Evolutionary conservation across 2,797 vertebrate genomes (phyloP), one percentile per base, ranked within the genome.

Genomic region (Stomatorhinus walkeri): DNA sequence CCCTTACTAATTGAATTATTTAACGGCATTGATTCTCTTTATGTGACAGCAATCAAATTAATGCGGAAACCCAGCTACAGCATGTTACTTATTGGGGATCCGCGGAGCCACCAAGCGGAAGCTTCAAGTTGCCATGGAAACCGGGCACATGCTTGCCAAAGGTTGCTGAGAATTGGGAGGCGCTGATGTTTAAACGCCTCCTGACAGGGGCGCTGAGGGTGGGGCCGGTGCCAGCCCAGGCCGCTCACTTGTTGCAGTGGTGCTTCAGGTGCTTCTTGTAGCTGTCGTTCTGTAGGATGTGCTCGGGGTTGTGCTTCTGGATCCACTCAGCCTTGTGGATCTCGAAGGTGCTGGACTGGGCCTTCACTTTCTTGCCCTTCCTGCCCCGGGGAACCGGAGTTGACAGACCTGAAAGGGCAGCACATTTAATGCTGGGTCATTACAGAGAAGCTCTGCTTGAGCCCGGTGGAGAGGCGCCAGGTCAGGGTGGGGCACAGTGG

Each of bases 181-280:
- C 32, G 12, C 32, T 40, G 68, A 36, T 76, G 32, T 76, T 76
- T 16, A 76, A 36, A 76, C 0, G 68, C 68, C 68, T 76, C 32
- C 32, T 6, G 68, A 76, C 68, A 36, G 68, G 68, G 68, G 32
- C 14, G 3, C 24, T 1, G 24, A 28, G 22, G 61, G 83, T 22
- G 1, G n/a, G 51, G n/a, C 3, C 32, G n/a, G 81, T 1, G 2
- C n/a, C 8, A 12, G 81, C 9, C 9, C 46, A 12, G 46, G 48
- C 32, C 14, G 0, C 97, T 90, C 97, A 99, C 98, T 99, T 99
- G 96, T 99, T 99, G 94, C 98, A 99, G 90, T 99, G 98, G 90
- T 99, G 98, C 92, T 99, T 99, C 91, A 99, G 96, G 92, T 99
- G 98, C 90, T 99, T 99, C 94, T 99, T 99, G 95, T 99, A 99